Evolutionary conservation across 2,797 vertebrate genomes (phyloP), one percentile per base, ranked within the genome.

Genomic region (Simalia tracyae): DNA sequence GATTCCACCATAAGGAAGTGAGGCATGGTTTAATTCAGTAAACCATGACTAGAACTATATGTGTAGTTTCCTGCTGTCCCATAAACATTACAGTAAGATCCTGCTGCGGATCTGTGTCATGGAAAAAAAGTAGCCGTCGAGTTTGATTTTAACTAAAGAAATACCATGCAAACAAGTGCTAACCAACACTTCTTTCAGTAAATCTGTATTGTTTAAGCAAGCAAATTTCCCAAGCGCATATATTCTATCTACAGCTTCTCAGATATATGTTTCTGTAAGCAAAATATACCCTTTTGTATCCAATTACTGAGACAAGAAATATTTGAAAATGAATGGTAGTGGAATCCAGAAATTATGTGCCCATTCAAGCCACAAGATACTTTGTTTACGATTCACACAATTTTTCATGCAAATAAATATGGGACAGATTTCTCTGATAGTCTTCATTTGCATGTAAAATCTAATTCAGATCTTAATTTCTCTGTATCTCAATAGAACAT

Each of bases 1-100:
- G 86, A 92, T 95, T 84, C 88, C 88, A 94, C 94, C 91, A 94
- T 63, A 84, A 94, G 60, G n/a, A 61, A 68, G 15, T n/a, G 15
- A 68, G 36, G 26, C 7, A 42, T n/a, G 46, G 42, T 42, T 42
- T 60, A 42, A 66, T 92, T 42, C 87, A 68, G 57, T 56, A 31
- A 50, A 50, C 66, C 56, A 56, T 24, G 56, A 50, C 56, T 14
- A 90, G 56, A 92, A 87, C 19, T 81, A 19, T 19, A 68, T 66
- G 46, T 56, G 68, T n/a, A n/a, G 11, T 56, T 88, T 24, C n/a
- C 46, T 61, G 26, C 28, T 11, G 2, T 14, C n/a, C 14, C 57
- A 92, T 14, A n/a, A 68, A 31, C 22, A 46, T 81, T 42, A 46
- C 19, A 81, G 46, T 24, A 81, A 81, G 76, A 46, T 24, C 22